A percentile compares a stretch with the other conserved stretches of the same genome.
phyloP scores from a whole-genome alignment of 2,888 invertebrate species.

The Melieria picta region DNA sequence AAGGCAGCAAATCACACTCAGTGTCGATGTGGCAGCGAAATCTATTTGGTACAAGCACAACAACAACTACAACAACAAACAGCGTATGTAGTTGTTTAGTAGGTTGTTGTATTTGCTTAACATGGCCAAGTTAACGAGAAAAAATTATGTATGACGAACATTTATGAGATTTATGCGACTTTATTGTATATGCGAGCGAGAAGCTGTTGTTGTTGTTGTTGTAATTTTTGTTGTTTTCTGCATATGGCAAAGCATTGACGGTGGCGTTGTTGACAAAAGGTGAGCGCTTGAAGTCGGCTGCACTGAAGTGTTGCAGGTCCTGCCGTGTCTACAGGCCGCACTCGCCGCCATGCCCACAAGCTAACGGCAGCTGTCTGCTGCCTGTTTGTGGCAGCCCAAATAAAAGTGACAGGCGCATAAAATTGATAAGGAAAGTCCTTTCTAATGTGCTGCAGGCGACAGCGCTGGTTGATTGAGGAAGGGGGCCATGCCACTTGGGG shows the following conservation, averaged over 20 bases:
- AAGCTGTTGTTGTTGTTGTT: no score
- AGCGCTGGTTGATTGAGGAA: conserved; percentile 6
- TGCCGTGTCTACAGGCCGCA: not conserved
- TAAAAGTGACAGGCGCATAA: conserved; percentile 32
- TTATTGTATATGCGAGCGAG: not conserved
- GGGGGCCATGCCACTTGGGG: not conserved
- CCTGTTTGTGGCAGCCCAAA: not conserved
- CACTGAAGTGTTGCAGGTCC: not conserved
- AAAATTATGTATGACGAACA: conserved; percentile 56
- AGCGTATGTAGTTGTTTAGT: no score
- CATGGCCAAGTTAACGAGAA: not conserved
- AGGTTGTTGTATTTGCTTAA: no score
- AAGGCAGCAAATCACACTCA: no score
- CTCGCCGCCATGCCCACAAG: not conserved
- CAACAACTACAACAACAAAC: no score
- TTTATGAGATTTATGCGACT: conserved; percentile 52
- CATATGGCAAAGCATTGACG: no score
- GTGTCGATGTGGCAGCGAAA: no score
- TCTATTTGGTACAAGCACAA: no score
- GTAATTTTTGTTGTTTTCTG: no score
- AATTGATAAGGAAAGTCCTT: conserved; percentile 53
- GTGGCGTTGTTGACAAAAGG: no score
- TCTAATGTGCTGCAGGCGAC: not conserved
- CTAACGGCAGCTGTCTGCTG: not conserved
- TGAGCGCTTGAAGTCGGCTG: no score